Evolutionary conservation across 2,797 vertebrate species (phyloP), one percentile per base, ranked within the genome.

Genomic region (Hippocampus kuda): DNA sequence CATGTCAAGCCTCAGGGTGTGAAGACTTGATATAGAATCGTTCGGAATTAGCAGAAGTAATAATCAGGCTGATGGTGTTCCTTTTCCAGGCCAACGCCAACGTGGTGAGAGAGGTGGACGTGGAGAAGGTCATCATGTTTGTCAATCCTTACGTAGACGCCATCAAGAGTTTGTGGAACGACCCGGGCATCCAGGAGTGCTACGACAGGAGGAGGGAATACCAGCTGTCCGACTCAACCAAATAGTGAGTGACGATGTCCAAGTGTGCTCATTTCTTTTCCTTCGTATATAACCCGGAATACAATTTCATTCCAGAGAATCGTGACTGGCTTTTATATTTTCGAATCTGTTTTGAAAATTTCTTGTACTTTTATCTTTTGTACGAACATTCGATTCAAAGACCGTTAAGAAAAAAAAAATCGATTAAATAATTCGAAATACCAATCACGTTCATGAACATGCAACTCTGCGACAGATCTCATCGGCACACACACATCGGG

Each of bases 171-270:
- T 89, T 98, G 84, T 98, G 95, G 95, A 94, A 93, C 61, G 95
- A 98, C 78, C 94, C 95, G 41, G 95, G 95, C 69, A 96, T 95
- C 85, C 94, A 97, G 86, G 94, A 98, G 77, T 92, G 91, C 80
- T 98, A 97, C 0, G 95, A 97, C n/a, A 91, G 95, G 78, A 89
- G 95, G 89, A 92, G 95, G 85, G 95, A 98, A 71, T 98, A 97
- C 89, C 95, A 98, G 22, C 90, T 98, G 70, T 98, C 95, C 7
- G 95, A 98, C 87, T 98, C 95, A 66, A 97, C 95, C 72, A 97
- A 98, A 91, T 98, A 98, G 95, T 98, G 86, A 95, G 94, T 92
- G 18, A 7, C 5, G 22, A 56, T 24, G 34, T 38, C 34, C 34
- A 38, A 38, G 6, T 38, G 34, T 7, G 34, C 34, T 38, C 34